Evolutionary conservation across 2,113 vertebrate species (phyloP), one percentile per base, ranked within the genome.

Genomic region (Malurus elegans): DNA sequence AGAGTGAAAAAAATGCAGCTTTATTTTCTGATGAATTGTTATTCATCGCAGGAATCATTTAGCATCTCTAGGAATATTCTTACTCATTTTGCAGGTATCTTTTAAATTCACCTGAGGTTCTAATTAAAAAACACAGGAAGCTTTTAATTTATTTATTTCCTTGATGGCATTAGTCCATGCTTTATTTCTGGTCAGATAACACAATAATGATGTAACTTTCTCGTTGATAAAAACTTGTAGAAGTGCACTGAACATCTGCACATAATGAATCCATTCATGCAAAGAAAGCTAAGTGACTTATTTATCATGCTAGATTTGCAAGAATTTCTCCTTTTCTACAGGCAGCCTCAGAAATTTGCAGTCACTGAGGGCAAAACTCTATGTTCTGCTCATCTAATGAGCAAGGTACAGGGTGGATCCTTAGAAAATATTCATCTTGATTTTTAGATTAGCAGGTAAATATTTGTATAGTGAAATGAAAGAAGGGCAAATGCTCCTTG

Each of bases 251-350:
- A 97, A 97, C 97, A 98, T 98, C 97, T 97, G 96, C 95, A 97
- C 97, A 97, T 97, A 98, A 98, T 97, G 92, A 96, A 95, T 74
- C 94, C 92, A 97, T 98, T 98, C 97, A 98, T 96, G 79, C 79
- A 91, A 88, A 97, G 95, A 93, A 96, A 95, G 75, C 50, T 10
- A 38, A 93, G 70, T 75, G 61, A 92, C 71, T 94, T 95, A 80
- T 70, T 97, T 97, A 80, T 95, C 95, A 65, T 84, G 82, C 45
- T 92, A 86, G 48, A 83, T 92, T 95, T 97, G 58, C 40, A 87
- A 86, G 87, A 86, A 25, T 94, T 73, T 83, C 42, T 95, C 29
- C 58, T 93, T 93, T 95, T 90, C 61, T 72, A 10, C 56, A 47
- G 65, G 53, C 50, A 89, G 82, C 44, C 90, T 97, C 65, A 70